Evolutionary conservation across 2,113 vertebrate genomes (phyloP), one percentile per base, ranked within the genome.

Genomic region (Phrynosoma blainvillii): DNA sequence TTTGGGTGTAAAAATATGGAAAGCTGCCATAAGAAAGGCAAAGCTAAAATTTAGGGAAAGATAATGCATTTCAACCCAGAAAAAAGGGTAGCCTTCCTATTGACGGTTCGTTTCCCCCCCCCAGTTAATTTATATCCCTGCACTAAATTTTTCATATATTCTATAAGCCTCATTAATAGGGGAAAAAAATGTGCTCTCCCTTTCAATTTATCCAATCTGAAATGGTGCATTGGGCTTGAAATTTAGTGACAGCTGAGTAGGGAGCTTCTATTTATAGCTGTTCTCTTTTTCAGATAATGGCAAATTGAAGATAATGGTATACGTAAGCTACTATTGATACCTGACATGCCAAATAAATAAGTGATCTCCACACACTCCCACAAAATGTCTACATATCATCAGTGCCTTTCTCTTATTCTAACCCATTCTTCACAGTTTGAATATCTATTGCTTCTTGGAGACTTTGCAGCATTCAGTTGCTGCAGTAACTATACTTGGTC

Each of bases 51-150:
- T 54, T 79, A 21, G 52, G 56, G 30, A 14, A 56, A 5, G 16
- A 30, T 27, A 79, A 18, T 14, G 5, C 20, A 32, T 56, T 79
- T 79, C 54, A 59, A 79, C 40, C 7, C 25, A 16, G 30, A 56
- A 25, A 59, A 73, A 12, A 7, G 30, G 2, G 3, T 25, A 73
- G 54, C 56, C 52, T 74, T 74, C 36, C 23, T 20, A 47, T 16
- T 23, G 18, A 1, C 5, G 0, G 2, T 30, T 62, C 13, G 12
- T 74, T 30, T 0, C 5, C 30, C 54, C 36, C 36, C 36, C 20
- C n/a, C 5, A 75, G 13, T 75, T 40, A 1, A 9, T 74, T 0
- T 0, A 40, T 71, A 56, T 83, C 32, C 79, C 9, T 2, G 0
- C 78, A 59, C 8, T 80, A 87, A 82, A 13, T 42, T 11, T 86